Conservation (phyloP, 2,113 vertebrate species). For the Cyanoliseus patagonus region DNA sequence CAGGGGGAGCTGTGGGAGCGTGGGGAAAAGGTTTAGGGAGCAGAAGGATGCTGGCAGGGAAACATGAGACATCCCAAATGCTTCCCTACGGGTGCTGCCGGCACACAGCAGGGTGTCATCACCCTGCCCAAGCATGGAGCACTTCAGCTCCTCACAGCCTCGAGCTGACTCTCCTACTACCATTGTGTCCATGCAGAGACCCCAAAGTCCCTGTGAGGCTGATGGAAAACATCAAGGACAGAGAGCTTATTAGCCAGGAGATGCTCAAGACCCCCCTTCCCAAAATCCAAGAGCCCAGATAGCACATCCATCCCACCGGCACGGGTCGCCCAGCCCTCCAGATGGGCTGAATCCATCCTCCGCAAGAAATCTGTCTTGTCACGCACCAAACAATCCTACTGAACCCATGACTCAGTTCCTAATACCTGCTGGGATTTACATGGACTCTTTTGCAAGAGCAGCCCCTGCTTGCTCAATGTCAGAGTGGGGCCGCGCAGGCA, state of each 20-base stretch:
- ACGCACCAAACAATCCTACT: background rate
- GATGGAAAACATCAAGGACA: accelerated
- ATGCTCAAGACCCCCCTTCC: background rate
- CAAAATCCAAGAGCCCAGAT: background rate
- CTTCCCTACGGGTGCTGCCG: accelerated
- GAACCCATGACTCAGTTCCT: constrained; percentile 19
- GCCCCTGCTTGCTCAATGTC: background rate
- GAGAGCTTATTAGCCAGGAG: accelerated
- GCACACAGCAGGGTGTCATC: background rate
- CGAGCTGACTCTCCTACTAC: background rate
- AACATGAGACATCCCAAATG: accelerated
- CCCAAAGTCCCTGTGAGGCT: accelerated
- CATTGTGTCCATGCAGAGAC: accelerated
- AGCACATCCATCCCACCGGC: background rate
- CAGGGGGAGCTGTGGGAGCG: background rate
- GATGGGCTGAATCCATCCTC: background rate
- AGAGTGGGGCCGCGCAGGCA: accelerated
- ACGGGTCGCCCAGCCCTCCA: background rate
- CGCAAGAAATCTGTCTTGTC: constrained; percentile 3
- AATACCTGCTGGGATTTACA: background rate
- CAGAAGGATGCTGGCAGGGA: background rate
- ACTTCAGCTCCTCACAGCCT: background rate
- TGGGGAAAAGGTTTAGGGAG: background rate
- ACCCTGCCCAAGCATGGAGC: accelerated
- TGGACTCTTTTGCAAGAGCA: background rate